Evolutionary conservation across 2,797 vertebrate genomes (phyloP).

Genomic region (Labeo calbasu): DNA sequence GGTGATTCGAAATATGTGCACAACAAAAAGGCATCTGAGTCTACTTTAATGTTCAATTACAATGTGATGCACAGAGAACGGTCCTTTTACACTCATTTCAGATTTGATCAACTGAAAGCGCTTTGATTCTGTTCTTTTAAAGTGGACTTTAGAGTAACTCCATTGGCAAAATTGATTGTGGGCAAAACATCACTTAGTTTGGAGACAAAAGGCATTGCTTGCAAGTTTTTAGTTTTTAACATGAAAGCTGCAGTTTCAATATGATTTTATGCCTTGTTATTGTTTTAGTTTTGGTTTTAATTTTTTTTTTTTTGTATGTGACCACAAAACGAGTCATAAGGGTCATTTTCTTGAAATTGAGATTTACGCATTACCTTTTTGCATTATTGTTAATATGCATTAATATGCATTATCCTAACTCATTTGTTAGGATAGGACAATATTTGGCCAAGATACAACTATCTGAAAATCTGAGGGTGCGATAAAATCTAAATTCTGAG

Average conservation of each 20-base stretch:
- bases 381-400: too few relatives aligned
- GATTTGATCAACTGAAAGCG: background rate
- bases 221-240: background rate
- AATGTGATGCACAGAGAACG: background rate
- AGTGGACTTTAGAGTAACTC: background rate
- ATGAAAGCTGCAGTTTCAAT: background rate
- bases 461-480: too few relatives aligned
- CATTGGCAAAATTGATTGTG: background rate
- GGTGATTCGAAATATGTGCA: background rate
- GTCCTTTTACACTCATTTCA: background rate
- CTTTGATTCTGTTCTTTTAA: background rate
- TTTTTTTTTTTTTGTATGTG: background rate
- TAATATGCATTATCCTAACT: too few relatives aligned
- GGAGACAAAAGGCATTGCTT: background rate
- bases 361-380: too few relatives aligned
- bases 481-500: too few relatives aligned
- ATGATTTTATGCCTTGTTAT: background rate
- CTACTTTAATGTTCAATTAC: background rate
- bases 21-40: background rate
- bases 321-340: too few relatives aligned
- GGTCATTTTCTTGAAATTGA: too few relatives aligned
- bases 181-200: constrained; percentile 1
- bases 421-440: too few relatives aligned
- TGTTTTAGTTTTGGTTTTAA: background rate
- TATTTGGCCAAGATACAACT: too few relatives aligned